phyloP scores from a whole-genome alignment of 2,113 vertebrate species.

The Regulus satrapa region DNA sequence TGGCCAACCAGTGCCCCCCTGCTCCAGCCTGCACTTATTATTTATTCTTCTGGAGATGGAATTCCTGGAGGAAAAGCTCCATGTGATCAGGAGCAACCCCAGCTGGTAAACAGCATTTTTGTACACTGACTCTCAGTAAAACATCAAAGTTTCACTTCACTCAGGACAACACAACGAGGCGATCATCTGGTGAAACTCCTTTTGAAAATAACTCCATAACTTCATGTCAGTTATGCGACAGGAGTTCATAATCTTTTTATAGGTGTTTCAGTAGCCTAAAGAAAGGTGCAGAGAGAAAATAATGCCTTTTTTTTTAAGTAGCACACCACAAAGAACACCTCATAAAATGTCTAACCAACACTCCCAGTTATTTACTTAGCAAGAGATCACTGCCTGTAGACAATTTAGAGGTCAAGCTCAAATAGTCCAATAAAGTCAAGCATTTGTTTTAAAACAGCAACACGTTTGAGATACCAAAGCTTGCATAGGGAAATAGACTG shows the following conservation, averaged over 20 bases:
- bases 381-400: background rate
- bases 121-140: background rate
- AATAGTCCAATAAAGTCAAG: background rate
- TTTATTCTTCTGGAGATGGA: background rate
- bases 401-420: background rate
- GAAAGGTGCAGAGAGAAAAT: background rate
- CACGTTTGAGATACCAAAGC: background rate
- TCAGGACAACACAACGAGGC: background rate
- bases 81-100: background rate
- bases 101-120: background rate
- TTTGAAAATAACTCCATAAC: background rate
- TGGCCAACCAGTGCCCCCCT: accelerated
- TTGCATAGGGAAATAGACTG: background rate
- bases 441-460: background rate
- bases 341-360: background rate
- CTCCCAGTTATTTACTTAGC: background rate
- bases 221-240: background rate
- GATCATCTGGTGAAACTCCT: background rate
- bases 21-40: background rate
- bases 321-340: background rate
- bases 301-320: accelerated
- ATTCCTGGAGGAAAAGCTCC: background rate
- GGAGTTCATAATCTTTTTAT: background rate
- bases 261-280: background rate
- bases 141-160: background rate